Base-by-base conservation (phyloP, 1,140 invertebrate species). In the Scaptomyza graminum region DNA sequence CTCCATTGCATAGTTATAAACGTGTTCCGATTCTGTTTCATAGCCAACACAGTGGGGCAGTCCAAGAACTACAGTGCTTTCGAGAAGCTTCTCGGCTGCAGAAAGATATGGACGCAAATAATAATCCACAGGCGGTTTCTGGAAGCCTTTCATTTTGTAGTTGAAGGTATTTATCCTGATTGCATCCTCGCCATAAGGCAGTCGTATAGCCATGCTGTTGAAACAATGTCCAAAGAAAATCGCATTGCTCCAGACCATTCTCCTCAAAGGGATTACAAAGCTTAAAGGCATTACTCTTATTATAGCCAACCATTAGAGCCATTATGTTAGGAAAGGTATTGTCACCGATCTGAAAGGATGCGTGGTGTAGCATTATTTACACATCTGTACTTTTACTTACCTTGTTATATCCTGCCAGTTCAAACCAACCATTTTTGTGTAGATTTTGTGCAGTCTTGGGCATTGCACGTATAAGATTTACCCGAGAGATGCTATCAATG, bases 241-340 rank as follows among this genome's bases (percentile, higher is more conserved):
- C 94, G 81, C 96, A 97, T 41, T 93, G 80, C 74, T 94, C 93
- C 65, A 95, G 78, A 11, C 91, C 92, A 39, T 92, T 92, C 0
- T 91, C 66, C 31, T 81, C 81, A 56, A 84, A 92, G 3, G 94
- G 93, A 57, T 92, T 90, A 76, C 94, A 95, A 74, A 92, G 88
- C 11, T 87, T 64, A 64, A 93, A 90, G 11, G 93, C 91, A 68
- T 92, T 91, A 12, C 77, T 74, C 49, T 92, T 79, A 89, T 90
- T 94, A 47, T 93, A 92, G 2, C 96, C 96, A 2, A 95, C 95
- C 18, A 97, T 91, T 3, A 96, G 91, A 0, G 96, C 95, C 93
- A 97, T 95, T 15, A 97, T 81, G 91, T 97, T 97, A 0, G 96
- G 96, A 85, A 96, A 97, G 1, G 96, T 97, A 72, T 97, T 97